Evolutionary conservation across 2,888 invertebrate genomes (phyloP).

Genomic region (Drosophila tripunctata): DNA sequence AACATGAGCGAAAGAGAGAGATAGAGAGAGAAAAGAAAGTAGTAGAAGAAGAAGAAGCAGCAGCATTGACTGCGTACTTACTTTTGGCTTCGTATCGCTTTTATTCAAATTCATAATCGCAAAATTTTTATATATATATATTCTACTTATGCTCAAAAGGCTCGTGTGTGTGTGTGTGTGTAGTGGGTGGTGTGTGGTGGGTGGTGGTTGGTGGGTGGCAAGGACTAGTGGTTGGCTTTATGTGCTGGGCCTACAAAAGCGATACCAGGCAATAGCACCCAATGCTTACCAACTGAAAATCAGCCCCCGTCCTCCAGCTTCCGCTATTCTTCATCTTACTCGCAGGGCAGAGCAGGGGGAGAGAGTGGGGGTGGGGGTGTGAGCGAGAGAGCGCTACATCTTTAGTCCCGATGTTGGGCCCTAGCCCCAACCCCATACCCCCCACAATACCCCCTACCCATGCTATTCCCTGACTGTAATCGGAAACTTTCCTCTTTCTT

Average conservation of each 20-base stretch:
- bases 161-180: conserved; percentile 45
- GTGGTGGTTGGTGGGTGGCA: conserved; percentile 7
- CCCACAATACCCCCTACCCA: neutral
- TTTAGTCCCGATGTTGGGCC: neutral
- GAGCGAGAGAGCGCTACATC: neutral
- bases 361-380: too few relatives aligned
- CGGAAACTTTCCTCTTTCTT: conserved; percentile 81
- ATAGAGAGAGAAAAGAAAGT: neutral
- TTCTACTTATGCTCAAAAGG: conserved; percentile 74
- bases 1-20: conserved; percentile 10
- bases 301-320: neutral
- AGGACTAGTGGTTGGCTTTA: conserved; percentile 70
- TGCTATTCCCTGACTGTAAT: conserved; percentile 63
- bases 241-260: conserved; percentile 2
- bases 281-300: neutral
- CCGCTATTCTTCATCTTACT: neutral
- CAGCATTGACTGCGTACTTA: conserved; percentile 54
- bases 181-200: conserved; percentile 18
- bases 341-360: neutral
- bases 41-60: conserved; percentile 1
- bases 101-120: conserved; percentile 83
- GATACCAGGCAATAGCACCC: conserved; percentile 24
- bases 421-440: conserved; percentile 5
- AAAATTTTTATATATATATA: conserved; percentile 82
- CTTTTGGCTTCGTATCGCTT: conserved; percentile 77